phyloP scores from a whole-genome alignment of 2,888 invertebrate species.

The Agrenia bidenticulata region DNA sequence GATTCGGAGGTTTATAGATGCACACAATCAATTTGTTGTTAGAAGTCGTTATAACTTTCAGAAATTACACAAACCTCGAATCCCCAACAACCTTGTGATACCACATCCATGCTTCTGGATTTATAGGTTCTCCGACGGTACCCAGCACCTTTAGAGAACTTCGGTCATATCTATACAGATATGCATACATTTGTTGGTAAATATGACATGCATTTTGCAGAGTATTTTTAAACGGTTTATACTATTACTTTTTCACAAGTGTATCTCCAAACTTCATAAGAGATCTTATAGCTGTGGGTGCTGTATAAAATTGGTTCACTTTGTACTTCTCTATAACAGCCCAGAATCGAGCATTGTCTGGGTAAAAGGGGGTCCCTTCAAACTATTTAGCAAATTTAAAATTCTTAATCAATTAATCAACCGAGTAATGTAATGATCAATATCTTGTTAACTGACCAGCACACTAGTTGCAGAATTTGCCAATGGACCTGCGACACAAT shows the following conservation, averaged over 20 bases:
- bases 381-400: conserved; percentile 64
- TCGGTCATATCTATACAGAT: conserved; percentile 69
- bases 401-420: not conserved
- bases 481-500: conserved; percentile 81
- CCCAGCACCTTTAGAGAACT: conserved; percentile 77
- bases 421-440: not conserved
- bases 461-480: conserved; percentile 92
- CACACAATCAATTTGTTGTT: not conserved
- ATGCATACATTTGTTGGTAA: too few species aligned
- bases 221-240: conserved; percentile 1
- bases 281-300: conserved; percentile 94
- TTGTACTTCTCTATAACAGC: conserved; percentile 86
- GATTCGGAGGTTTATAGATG: conserved; percentile 33
- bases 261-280: conserved; percentile 93
- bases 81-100: conserved; percentile 82
- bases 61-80: conserved; percentile 60
- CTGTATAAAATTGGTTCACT: conserved; percentile 95
- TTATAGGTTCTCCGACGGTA: conserved; percentile 98
- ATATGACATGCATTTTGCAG: too few species aligned
- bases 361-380: conserved; percentile 96
- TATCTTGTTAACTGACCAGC: conserved; percentile 67
- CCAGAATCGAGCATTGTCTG: conserved; percentile 93
- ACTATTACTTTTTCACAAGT: conserved; percentile 69
- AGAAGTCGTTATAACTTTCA: not conserved
- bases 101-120: conserved; percentile 98